Percentiles rank a stretch among this genome's conserved stretches.
These are phyloP conservation scores for Sakesphorus luctuosus DNA, from an alignment of 2,113 vertebrate species.

Conservation along the genomic window DNA sequence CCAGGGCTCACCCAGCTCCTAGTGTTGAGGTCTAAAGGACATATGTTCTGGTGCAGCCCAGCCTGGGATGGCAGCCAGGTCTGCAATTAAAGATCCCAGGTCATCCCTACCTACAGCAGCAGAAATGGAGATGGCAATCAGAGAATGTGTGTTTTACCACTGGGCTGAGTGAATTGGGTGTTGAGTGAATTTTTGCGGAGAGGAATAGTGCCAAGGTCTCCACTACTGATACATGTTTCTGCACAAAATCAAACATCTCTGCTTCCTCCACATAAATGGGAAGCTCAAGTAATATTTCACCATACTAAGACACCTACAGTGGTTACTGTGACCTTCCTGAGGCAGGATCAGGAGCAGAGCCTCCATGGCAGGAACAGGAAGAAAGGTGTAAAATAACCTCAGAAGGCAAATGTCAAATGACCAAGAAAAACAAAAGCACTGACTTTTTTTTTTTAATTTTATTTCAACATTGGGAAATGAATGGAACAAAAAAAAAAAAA, in stretches of 20 bases:
- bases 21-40: neutral
- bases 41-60: neutral
- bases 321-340: neutral
- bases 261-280: neutral
- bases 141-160: neutral
- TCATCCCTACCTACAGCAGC: neutral
- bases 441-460: neutral
- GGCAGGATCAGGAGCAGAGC: neutral
- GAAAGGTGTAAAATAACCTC: neutral
- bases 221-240: neutral
- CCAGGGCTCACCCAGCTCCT: neutral
- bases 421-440: neutral
- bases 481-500: neutral
- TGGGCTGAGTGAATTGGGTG: neutral
- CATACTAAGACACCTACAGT: neutral
- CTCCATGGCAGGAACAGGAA: neutral
- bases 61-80: slow-evolving; percentile 23
- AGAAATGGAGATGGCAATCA: neutral
- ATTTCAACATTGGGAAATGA: neutral
- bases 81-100: neutral
- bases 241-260: neutral
- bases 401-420: neutral
- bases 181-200: neutral
- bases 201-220: neutral
- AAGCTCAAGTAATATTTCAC: neutral